Conservation (phyloP, 2,797 vertebrate genomes). For the Sus cebifrons region DNA sequence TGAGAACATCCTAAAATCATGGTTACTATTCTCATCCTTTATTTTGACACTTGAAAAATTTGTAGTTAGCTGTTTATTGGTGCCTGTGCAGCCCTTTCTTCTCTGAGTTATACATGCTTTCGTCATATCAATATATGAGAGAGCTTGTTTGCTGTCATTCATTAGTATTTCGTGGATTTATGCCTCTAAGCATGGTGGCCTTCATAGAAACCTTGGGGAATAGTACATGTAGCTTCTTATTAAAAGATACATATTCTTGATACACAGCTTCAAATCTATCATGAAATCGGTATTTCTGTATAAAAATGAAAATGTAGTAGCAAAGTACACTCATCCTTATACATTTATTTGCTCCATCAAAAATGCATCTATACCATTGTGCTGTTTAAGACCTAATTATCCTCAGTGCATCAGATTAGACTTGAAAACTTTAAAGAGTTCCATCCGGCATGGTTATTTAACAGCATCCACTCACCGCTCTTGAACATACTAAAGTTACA, state of each 20-base stretch:
- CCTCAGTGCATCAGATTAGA: neutral
- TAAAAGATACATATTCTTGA: neutral
- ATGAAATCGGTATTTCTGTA: constrained; percentile 8
- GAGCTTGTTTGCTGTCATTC: neutral
- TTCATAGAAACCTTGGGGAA: neutral
- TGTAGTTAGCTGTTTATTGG: neutral
- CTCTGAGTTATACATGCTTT: neutral
- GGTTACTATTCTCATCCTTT: neutral
- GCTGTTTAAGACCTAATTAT: neutral
- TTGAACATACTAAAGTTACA: neutral
- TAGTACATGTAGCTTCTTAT: neutral
- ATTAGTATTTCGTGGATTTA: neutral
- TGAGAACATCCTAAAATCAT: neutral
- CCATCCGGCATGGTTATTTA: neutral
- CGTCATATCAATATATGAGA: neutral
- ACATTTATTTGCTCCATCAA: neutral
- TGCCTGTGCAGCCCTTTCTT: neutral
- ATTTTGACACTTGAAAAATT: neutral
- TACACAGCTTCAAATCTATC: neutral
- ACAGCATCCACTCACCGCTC: neutral
- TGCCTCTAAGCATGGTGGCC: neutral
- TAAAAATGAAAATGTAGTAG: constrained; percentile 17
- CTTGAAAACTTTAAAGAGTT: neutral
- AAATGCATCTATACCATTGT: neutral
- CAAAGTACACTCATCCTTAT: neutral